Evolutionary conservation across 2,797 vertebrate genomes (phyloP), one percentile per base, ranked within the genome.

Genomic region (Botia kubotai): DNA sequence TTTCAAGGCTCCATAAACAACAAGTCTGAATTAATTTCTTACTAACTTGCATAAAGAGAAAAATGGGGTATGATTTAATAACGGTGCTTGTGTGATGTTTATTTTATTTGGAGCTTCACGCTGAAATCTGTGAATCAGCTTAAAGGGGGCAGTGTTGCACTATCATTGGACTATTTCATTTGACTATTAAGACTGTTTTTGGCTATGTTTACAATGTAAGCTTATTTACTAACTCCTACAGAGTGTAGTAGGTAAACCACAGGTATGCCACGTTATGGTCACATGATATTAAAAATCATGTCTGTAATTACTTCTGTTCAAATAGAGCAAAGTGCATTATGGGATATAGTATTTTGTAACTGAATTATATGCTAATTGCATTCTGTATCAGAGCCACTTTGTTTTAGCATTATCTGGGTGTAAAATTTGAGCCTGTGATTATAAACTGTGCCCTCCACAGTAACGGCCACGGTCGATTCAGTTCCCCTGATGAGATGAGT

Each of bases 401-500:
- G 43, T 46, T 4, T 14, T 14, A 29, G 13, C 4, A 23, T 4
- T 62, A 6, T 46, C 4, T 23, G 21, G 13, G 0, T 29, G 14
- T 43, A 7, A 14, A 53, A 33, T 72, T 16, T 12, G 21, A 2
- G 0, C 10, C 4, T 46, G 5, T 77, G 50, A 26, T 8, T 53
- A 29, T 66, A 4, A 11, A 36, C 19, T 23, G 26, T 67, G 5
- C 13, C 12, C 2, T 74, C 29, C 14, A 16, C 78, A 82, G 73
- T 82, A 81, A 81, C 81, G 60, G 48, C 46, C 91, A 89, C 81
- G 81, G 87, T 82, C 87, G 83, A 82, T 92, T 91, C 75, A 94
- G 90, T 87, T 87, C 94, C 78, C 94, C 93, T 83, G 96, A 96
- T 16, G 96, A 96, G 73, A 57, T 88, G 4, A 94, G 89, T 26